Evolutionary conservation across 2,888 invertebrate species (phyloP), one percentile per base, ranked within the genome.

Genomic region (Aphodius granarius): DNA sequence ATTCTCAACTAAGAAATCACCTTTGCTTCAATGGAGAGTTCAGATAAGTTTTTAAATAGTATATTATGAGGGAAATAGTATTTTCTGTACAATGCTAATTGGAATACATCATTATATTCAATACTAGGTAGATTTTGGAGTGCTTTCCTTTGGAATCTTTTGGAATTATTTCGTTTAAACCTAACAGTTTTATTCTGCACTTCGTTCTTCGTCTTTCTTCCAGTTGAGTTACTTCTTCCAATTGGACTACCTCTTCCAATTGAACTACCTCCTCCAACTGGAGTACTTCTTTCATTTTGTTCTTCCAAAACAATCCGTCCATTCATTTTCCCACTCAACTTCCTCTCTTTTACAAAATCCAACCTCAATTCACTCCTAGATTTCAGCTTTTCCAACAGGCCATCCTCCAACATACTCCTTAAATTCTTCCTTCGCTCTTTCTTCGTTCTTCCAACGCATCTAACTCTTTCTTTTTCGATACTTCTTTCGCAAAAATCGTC

Each of bases 341-440:
- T 62, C 17, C 63, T 66, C 13, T 72, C 75, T 19, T 72, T 72
- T 9, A 72, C 68, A 19, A 68, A 72, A 68, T 68, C 75, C 63
- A 75, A 72, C 13, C 75, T 71, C 71, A 76, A 43, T 64, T 76
- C 76, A 43, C 72, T 77, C 62, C 74, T 72, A 4, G 73, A 74
- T 43, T 75, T 77, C 62, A 76, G 21, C 43, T 71, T 72, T 66
- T 78, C 75, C 66, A 75, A 43, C 17, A 75, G 72, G 15, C 74
- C 74, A 73, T 75, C 76, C 16, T 71, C 74, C 63, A 89, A 88
- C 66, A 89, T 84, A 15, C 87, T 88, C 79, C 89, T 88, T 78
- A 83, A 86, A 73, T 80, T 78, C 73, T 87, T 87, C 75, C 82
- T 83, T 1, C 66, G 21, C 16, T 74, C 21, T 63, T 74, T 76